phyloP scores from a whole-genome alignment of 2,797 vertebrate species.

The Xenentodon cancila region DNA sequence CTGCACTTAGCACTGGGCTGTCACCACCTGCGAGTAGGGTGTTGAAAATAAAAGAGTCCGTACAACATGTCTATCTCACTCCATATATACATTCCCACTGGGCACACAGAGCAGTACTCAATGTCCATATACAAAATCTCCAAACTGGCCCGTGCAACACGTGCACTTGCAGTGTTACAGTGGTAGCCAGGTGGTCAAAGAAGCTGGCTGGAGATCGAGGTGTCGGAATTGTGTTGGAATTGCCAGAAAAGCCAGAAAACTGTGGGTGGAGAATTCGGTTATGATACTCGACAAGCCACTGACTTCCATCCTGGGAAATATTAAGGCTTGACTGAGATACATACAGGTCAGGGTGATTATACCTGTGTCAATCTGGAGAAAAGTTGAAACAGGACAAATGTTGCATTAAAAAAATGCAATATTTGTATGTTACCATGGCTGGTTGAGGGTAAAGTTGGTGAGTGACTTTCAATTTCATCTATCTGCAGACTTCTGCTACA shows the following conservation, averaged over 20 bases:
- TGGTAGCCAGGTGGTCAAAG: conserved; percentile 55
- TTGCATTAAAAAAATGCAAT: conserved; percentile 5
- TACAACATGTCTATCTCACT: conserved; percentile 74
- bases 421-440: conserved; percentile 3
- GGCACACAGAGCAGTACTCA: conserved; percentile 70
- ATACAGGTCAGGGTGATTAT: conserved; percentile 17
- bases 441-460: conserved; percentile 4
- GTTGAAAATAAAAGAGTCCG: conserved; percentile 91
- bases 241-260: conserved; percentile 49
- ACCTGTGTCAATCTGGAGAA: neutral
- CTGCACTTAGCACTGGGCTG: conserved; percentile 93
- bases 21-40: conserved; percentile 91
- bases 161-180: conserved; percentile 38
- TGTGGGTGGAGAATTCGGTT: conserved; percentile 39
- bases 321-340: neutral
- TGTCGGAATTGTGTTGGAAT: conserved; percentile 55
- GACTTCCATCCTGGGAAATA: conserved; percentile 24
- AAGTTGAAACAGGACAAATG: conserved; percentile 3
- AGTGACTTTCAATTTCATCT: neutral
- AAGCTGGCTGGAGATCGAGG: conserved; percentile 54
- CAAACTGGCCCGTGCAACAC: conserved; percentile 51
- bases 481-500: neutral
- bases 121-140: conserved; percentile 73
- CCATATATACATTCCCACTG: conserved; percentile 65
- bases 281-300: conserved; percentile 14